Base-by-base conservation (phyloP, 2,797 vertebrate genomes). In the Helicolenus hilgendorfi region DNA sequence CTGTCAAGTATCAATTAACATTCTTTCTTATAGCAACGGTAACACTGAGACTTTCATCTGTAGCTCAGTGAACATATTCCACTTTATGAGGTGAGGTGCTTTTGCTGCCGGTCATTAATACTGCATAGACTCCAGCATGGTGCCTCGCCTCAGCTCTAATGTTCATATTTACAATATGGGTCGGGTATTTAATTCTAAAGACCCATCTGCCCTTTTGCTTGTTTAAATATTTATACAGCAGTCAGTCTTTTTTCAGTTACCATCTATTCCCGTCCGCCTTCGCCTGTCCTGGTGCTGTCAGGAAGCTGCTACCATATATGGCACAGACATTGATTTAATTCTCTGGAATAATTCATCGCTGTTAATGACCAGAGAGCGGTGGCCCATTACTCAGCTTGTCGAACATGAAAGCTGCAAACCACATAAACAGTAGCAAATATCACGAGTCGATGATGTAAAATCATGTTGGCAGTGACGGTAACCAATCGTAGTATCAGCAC, bases 151-250 rank as follows among this genome's bases (percentile, higher is more conserved):
- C 81, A 89, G 5, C 55, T 81, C 93, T 92, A 92, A 95, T 91
- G 91, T 93, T 96, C 93, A 96, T 96, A 96, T 96, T 95, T 95
- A 96, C 92, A 93, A 86, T 84, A 86, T 84, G 72, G 91, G 92
- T 69, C 29, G 88, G 83, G 94, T 95, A 95, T 97, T 96, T 97
- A 96, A 97, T 97, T 96, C 92, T 84, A 93, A 96, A 95, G 89
- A 95, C 87, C 92, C 89, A 93, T 96, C 93, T 97, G 95, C 92
- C 94, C 97, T 97, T 97, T 96, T 77, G 49, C 85, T 89, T 95
- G 84, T 90, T 97, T 95, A 97, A 97, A 96, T 96, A 98, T 97
- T 97, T 90, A 97, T 95, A 68, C 85, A 85, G 86, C 87, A 89
- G 89, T 78, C 87, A 60, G 72, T 79, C 45, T 58, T 87, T 91